These are phyloP conservation scores for Mastigias papua DNA, from an alignment of 30 jellyfish, hydroid and myxozoan species.

Conservation along the genomic window DNA sequence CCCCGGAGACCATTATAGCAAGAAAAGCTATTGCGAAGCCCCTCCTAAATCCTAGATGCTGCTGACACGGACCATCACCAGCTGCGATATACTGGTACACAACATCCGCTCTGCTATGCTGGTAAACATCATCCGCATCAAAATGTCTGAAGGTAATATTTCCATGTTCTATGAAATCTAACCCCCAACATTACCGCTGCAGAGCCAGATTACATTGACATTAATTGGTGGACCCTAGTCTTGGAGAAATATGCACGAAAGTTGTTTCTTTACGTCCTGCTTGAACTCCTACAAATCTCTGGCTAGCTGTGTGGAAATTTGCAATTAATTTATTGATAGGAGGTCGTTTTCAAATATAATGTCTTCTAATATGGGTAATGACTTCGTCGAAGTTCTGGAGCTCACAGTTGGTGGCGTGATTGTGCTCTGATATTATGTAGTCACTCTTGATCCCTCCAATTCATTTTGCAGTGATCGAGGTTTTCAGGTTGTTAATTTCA, in stretches of 20 bases:
- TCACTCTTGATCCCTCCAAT: too few species aligned
- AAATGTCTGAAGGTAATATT: too few species aligned
- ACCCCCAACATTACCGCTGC: neutral
- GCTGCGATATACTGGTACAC: neutral
- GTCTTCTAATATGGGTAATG: too few species aligned
- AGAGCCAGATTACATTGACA: neutral
- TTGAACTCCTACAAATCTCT: neutral
- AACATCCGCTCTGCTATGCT: neutral
- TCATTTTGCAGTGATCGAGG: too few species aligned
- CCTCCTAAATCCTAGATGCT: neutral
- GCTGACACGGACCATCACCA: neutral
- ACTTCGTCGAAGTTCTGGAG: too few species aligned
- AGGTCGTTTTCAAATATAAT: too few species aligned
- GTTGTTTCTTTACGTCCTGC: neutral
- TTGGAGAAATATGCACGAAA: neutral
- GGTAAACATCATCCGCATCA: too few species aligned
- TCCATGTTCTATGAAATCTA: constrained; percentile 21
- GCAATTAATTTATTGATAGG: neutral
- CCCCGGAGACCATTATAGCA: neutral
- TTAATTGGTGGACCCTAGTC: neutral
- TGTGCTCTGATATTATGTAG: too few species aligned
- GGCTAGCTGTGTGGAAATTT: neutral
- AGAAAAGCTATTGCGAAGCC: neutral
- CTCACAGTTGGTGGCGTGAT: too few species aligned
- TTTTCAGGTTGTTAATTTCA: too few species aligned